Conservation (phyloP, 2,113 vertebrate genomes). For the Ptychochromis oligacanthus region DNA sequence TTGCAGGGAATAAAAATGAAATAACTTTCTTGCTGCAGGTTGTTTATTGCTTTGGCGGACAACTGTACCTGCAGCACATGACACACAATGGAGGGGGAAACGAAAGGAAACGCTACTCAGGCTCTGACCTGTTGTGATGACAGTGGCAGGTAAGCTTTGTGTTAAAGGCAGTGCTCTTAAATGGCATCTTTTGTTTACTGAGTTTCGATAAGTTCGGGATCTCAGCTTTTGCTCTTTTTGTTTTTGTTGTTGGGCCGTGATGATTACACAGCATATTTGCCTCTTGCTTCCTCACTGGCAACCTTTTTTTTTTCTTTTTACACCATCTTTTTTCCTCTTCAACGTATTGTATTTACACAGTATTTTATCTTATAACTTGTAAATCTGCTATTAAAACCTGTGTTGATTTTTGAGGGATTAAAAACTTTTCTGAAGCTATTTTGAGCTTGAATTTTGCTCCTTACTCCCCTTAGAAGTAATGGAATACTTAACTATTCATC, state of each 20-base stretch:
- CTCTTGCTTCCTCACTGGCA: not conserved
- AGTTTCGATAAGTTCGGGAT: not conserved
- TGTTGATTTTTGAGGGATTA: not conserved
- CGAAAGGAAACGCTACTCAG: conserved; percentile 27
- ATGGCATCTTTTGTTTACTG: not conserved
- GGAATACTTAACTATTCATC: conserved; percentile 40
- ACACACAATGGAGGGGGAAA: conserved; percentile 47
- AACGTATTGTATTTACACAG: not conserved
- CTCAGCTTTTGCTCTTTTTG: not conserved
- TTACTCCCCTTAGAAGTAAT: conserved; percentile 41
- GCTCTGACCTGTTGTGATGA: not conserved
- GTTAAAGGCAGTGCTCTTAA: not conserved
- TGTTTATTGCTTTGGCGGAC: conserved; percentile 11
- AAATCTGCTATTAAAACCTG: not conserved
- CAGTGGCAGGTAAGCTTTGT: conserved; percentile 58
- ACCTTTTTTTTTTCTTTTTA: not conserved
- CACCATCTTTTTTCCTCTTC: not conserved
- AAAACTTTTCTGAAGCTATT: not conserved
- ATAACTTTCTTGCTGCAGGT: conserved; percentile 9
- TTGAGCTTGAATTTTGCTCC: conserved; percentile 10
- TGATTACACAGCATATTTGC: not conserved
- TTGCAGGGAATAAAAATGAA: conserved; percentile 9
- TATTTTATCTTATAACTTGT: not conserved
- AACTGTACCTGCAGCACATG: conserved; percentile 3
- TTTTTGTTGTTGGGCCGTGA: not conserved